Base-by-base conservation (phyloP, 2,888 invertebrate species). In the Zygogramma bicolorata region DNA sequence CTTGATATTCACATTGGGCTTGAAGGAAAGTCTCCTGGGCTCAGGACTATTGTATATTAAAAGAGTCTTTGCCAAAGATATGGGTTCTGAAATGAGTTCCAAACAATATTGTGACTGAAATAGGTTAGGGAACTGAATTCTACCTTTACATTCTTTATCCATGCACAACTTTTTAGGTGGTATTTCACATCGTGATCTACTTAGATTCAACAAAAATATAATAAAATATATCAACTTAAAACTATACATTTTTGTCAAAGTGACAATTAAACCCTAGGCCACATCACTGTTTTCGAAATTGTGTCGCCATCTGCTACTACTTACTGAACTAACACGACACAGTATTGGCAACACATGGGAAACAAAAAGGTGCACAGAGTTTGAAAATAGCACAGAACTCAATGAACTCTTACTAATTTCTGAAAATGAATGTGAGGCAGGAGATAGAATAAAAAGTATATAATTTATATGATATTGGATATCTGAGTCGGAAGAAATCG, bases 111-210 rank as follows among this genome's bases (percentile, higher is more conserved):
- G 42, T 53, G 15, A 25, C 15, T 20, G 13, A 31, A 65, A 18
- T 34, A 61, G 57, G 65, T 46, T 42, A 65, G 38, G 15, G 15
- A 57, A 25, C 15, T 40, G 65, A 25, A 18, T 84, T 84, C 85
- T 88, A 95, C 95, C 90, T 87, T 89, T 89, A 87, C 95, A 95
- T 84, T 91, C 87, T 85, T 89, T 86, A 88, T 94, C 92, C 80
- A 88, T 92, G 89, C 95, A 95, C 83, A 90, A 87, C 82, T 93
- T 90, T 87, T 91, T 91, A 84, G 93, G 91, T 68, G 93, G 92
- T 82, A 91, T 87, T 86, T 88, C 86, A 83, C 89, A 81, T 77
- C 82, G 77, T 65, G 78, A 76, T 77, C 73, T 74, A 79, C 78
- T 77, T 71, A 84, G 78, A 80, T 81, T 81, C 82, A 85, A 79